Evolutionary conservation across 1,140 invertebrate species (phyloP).

Genomic region (Drosophila bifasciata): DNA sequence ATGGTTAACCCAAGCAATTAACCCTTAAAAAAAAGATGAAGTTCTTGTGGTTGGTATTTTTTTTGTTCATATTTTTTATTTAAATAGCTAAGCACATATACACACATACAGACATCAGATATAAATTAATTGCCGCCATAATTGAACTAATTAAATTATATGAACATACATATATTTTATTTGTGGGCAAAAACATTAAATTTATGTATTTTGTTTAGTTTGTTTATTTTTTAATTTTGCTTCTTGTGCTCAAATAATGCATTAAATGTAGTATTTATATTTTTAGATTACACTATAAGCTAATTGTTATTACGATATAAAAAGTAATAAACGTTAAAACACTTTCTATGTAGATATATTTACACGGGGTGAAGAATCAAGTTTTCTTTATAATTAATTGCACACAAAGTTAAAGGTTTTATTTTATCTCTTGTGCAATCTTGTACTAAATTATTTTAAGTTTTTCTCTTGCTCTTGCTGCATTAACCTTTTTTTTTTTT

Average conservation of each 20-base stretch:
- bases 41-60: constrained; percentile 7
- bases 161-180: constrained; percentile 32
- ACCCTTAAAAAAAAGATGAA: constrained; percentile 22
- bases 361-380: constrained; percentile 55
- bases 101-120: constrained; percentile 54
- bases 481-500: constrained; percentile 9
- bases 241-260: constrained; percentile 55
- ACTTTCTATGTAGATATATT: constrained; percentile 50
- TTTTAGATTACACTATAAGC: constrained; percentile 60
- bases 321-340: constrained; percentile 76
- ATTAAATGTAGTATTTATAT: constrained; percentile 36
- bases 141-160: constrained; percentile 71
- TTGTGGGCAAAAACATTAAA: constrained; percentile 48
- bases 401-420: no score
- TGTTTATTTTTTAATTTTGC: constrained; percentile 42
- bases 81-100: constrained; percentile 67
- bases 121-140: constrained; percentile 70
- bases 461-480: constrained; percentile 17
- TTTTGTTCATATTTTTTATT: constrained; percentile 63
- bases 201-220: constrained; percentile 32
- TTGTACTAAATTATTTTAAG: constrained; percentile 43
- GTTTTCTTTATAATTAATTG: constrained; percentile 43
- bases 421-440: not conserved
- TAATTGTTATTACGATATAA: constrained; percentile 75
- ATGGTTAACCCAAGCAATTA: constrained; percentile 28